Base-by-base conservation (phyloP, 2,888 invertebrate genomes). In the Acrobasis repandana region DNA sequence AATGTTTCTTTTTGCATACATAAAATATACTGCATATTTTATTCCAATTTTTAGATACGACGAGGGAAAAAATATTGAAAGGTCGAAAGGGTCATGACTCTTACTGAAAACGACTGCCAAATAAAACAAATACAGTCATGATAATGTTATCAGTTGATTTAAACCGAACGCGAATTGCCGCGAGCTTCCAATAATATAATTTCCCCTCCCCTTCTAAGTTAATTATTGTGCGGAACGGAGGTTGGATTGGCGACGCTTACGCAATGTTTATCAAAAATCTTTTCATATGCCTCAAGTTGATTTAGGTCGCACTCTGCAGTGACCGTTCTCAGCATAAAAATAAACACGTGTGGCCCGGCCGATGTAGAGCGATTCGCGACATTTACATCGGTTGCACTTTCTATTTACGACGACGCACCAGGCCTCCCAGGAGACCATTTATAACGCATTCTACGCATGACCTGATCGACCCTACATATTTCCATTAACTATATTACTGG, bases 371-470 rank as follows among this genome's bases (percentile, higher is more conserved):
- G 74, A 77, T 73, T 73, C 79, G 80, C 82, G 88, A 87, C 88
- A 88, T 90, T 88, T 88, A 82, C 78, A 86, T 72, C 78, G 76
- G 76, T 69, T 88, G 87, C 88, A 88, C 80, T 85, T 83, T 86
- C 88, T 89, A 89, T 90, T 90, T 89, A 72, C 73, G 83, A 83
- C 71, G 70, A 66, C 63, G 67, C 72, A 73, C 73, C 75, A 73
- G 77, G 73, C 77, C 76, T 76, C 71, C 71, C 63, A 62, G 69
- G 67, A 62, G 65, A 65, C 64, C 64, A 60, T 57, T 64, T 47
- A 50, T 59, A 58, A 52, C 60, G 50, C 20, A 56, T 18, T 38
- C 57, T 34, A 56, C 46, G 48, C 38, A 51, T 50, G 50, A 64
- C 57, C 61, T 59, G 50, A 46, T 59, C 43, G 50, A 63, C 63